Conservation (phyloP, 2,113 vertebrate genomes). For the Heterotilapia buettikoferi region DNA sequence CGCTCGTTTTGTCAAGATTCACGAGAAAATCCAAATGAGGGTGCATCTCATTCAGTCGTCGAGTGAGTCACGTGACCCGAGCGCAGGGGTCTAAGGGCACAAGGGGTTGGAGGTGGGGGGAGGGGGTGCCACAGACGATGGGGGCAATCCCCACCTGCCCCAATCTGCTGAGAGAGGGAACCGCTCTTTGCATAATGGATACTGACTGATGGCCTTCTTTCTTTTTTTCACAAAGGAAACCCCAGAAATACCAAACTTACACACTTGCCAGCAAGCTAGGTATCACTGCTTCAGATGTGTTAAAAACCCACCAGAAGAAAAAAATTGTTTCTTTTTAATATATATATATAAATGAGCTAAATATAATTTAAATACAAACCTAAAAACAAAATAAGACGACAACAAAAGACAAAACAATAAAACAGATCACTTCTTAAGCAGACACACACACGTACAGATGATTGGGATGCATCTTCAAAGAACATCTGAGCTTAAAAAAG, state of each 20-base stretch:
- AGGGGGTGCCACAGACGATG: conserved; percentile 19
- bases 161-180: conserved; percentile 39
- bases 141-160: conserved; percentile 27
- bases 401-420: conserved; percentile 20
- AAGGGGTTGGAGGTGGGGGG: not conserved
- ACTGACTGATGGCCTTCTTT: conserved; percentile 24
- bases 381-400: conserved; percentile 34
- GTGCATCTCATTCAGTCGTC: conserved; percentile 60
- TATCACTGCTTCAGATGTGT: conserved; percentile 40
- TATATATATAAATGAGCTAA: conserved; percentile 44
- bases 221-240: conserved; percentile 25
- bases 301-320: conserved; percentile 16
- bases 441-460: conserved; percentile 18
- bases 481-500: conserved; percentile 2
- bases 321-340: not conserved
- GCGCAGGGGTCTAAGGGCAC: conserved; percentile 60
- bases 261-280: conserved; percentile 56
- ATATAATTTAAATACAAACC: conserved; percentile 66
- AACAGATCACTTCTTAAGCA: conserved; percentile 22
- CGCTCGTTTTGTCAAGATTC: conserved; percentile 27
- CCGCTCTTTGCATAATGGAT: conserved; percentile 58
- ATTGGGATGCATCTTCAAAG: conserved; percentile 6
- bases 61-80: conserved; percentile 58
- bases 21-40: conserved; percentile 65
- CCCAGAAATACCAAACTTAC: conserved; percentile 55